These are phyloP conservation scores for Ophraella communa DNA, from an alignment of 2,888 invertebrate species.

Conservation along the genomic window DNA sequence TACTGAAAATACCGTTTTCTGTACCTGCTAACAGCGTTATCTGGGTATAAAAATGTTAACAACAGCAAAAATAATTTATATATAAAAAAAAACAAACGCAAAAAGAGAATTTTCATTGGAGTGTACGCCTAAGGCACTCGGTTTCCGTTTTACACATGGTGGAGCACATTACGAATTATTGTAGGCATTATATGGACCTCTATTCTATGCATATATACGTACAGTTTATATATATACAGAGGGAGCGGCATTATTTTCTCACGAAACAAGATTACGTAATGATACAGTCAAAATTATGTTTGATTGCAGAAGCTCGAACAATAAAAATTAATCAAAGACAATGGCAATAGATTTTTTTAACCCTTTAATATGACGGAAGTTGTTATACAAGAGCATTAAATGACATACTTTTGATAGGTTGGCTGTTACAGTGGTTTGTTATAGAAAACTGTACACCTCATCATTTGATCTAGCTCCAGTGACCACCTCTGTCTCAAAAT, in stretches of 20 bases:
- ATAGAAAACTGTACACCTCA: no score
- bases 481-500: no score
- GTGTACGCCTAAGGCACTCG: constrained; percentile 58
- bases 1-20: constrained; percentile 42
- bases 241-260: constrained; percentile 54
- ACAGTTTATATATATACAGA: no score
- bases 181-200: constrained; percentile 46
- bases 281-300: constrained; percentile 26
- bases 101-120: constrained; percentile 52
- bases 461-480: no score
- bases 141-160: constrained; percentile 61
- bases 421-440: no score
- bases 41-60: constrained; percentile 49
- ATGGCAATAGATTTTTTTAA: neutral
- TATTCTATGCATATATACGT: no score
- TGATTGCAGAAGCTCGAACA: no score
- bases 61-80: constrained; percentile 41
- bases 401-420: no score
- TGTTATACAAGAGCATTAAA: no score
- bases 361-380: neutral
- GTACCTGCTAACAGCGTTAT: constrained; percentile 45
- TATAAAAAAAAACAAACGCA: no score
- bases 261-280: constrained; percentile 45
- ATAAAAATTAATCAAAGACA: neutral
- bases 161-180: constrained; percentile 58